Evolutionary conservation across 1,140 invertebrate genomes (phyloP).

Genomic region (Apis cerana): DNA sequence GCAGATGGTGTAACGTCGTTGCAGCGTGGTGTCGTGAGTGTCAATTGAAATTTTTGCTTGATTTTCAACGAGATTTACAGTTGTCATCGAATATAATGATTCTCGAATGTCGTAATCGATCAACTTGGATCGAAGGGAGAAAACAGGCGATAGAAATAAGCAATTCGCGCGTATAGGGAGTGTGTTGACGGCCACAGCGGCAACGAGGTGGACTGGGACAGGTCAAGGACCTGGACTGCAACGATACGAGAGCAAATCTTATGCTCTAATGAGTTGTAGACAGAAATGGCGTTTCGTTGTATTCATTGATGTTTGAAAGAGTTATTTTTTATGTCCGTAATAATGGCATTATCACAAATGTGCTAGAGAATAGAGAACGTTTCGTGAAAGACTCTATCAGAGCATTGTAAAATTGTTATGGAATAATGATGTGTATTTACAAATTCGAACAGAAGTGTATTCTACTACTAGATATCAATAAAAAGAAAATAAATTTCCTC

Average conservation of each 20-base stretch:
- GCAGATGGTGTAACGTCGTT: constrained; percentile 31
- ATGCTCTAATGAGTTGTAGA: constrained; percentile 43
- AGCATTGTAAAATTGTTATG: not conserved
- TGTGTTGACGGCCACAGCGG: constrained; percentile 29
- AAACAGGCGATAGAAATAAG: not conserved
- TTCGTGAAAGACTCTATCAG: not conserved
- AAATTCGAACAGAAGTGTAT: not conserved
- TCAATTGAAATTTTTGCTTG: constrained; percentile 31
- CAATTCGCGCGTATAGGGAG: not conserved
- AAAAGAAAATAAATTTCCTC: not conserved
- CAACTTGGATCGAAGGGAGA: not conserved
- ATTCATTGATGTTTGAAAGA: constrained; percentile 16
- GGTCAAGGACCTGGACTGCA: constrained; percentile 57
- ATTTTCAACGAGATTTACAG: not conserved
- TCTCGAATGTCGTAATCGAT: not conserved
- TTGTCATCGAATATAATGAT: not conserved
- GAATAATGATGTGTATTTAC: not conserved
- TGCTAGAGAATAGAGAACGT: not conserved
- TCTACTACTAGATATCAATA: not conserved
- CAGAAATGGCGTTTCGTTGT: constrained; percentile 24
- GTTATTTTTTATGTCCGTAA: not conserved
- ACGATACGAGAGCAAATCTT: constrained; percentile 52
- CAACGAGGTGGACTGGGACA: constrained; percentile 43
- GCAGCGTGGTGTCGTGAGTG: constrained; percentile 50
- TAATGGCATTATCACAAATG: not conserved